Evolutionary conservation across 2,797 vertebrate species (phyloP).

Genomic region (Podargus strigoides): DNA sequence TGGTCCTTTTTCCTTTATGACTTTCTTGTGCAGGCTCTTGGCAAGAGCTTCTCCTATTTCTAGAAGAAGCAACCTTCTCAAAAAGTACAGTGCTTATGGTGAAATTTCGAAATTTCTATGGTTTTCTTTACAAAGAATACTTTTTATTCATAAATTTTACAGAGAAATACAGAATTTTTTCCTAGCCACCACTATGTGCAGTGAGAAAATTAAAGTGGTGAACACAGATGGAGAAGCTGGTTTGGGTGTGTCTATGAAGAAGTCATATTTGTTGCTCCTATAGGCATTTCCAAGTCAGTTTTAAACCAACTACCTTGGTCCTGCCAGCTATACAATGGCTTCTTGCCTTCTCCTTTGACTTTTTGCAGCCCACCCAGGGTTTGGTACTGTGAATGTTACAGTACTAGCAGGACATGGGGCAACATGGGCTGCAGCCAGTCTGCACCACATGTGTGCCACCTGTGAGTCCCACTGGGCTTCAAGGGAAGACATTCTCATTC

Average conservation of each 20-base stretch:
- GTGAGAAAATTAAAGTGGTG: neutral
- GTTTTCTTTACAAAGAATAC: neutral
- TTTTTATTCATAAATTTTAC: neutral
- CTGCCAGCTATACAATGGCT: neutral
- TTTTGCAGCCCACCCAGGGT: neutral
- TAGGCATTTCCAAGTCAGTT: neutral
- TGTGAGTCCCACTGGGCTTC: too few relatives aligned
- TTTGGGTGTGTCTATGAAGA: neutral
- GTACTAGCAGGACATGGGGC: fast-evolving
- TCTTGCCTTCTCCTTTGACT: fast-evolving
- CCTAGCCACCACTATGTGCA: neutral
- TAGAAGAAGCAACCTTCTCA: neutral
- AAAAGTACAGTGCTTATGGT: neutral
- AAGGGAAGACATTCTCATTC: neutral
- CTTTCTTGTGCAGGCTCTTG: neutral
- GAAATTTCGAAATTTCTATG: neutral
- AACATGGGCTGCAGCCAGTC: neutral
- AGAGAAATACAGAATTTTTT: neutral
- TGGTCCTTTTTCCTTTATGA: neutral
- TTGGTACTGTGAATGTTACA: neutral
- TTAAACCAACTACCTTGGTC: neutral
- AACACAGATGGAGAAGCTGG: neutral
- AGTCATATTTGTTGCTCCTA: neutral
- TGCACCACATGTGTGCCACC: fast-evolving
- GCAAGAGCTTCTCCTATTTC: neutral